These are phyloP conservation scores for Euglossa dilemma DNA, from an alignment of 1,140 invertebrate species.

Conservation along the genomic window DNA sequence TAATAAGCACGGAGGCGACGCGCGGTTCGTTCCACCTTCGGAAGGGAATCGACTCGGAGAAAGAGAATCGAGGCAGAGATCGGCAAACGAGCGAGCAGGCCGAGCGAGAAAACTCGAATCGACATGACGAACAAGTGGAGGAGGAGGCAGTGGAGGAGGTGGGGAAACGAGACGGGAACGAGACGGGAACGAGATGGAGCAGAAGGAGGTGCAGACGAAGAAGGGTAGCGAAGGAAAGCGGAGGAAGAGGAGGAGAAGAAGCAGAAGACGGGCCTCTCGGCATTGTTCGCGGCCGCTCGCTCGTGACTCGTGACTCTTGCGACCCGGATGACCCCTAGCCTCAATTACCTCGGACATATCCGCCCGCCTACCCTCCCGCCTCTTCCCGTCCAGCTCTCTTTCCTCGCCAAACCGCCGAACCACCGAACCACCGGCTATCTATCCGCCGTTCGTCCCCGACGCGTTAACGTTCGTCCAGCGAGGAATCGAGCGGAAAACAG, in stretches of 20 bases:
- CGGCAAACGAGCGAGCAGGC: not conserved
- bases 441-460: not conserved
- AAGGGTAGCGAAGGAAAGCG: constrained; percentile 6
- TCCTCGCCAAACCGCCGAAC: constrained; percentile 22
- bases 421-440: constrained; percentile 11
- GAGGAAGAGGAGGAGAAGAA: constrained; percentile 26
- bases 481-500: too few species aligned
- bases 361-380: constrained; percentile 72
- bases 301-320: constrained; percentile 82
- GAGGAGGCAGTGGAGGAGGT: not conserved
- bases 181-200: not conserved
- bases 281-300: constrained; percentile 81
- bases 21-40: constrained; percentile 29
- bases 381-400: constrained; percentile 31
- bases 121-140: constrained; percentile 3
- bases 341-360: constrained; percentile 82
- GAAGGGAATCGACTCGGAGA: not conserved
- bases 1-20: constrained; percentile 79
- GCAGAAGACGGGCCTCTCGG: constrained; percentile 64
- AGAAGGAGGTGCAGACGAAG: not conserved
- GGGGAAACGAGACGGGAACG: constrained; percentile 1
- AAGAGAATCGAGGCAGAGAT: not conserved
- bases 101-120: not conserved
- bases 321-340: constrained; percentile 81
- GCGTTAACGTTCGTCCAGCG: not conserved